Conservation (phyloP, 2,113 vertebrate species). For the Aegithalos caudatus region DNA sequence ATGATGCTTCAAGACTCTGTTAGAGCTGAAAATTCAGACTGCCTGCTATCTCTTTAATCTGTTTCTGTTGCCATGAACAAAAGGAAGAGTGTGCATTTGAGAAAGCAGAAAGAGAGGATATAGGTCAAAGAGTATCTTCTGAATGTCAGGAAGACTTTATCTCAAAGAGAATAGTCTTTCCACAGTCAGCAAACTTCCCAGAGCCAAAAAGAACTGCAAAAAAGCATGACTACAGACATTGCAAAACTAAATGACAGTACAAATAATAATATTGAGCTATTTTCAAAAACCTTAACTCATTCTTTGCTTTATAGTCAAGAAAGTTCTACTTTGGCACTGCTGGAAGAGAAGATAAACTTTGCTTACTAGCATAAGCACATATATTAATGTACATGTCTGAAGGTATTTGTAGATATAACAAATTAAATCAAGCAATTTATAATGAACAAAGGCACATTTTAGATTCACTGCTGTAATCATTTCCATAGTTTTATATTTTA, state of each 20-base stretch:
- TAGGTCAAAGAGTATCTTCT: conserved; percentile 25
- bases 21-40: not conserved
- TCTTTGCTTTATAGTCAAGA: not conserved
- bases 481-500: not conserved
- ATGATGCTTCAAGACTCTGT: not conserved
- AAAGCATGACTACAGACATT: not conserved
- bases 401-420: not conserved
- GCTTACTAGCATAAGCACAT: not conserved
- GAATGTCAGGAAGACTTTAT: conserved; percentile 29
- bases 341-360: not conserved
- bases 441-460: not conserved
- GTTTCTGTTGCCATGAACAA: conserved; percentile 15
- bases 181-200: conserved; percentile 5
- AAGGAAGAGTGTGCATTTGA: conserved; percentile 5
- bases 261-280: not conserved
- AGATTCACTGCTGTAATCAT: not conserved
- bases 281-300: not conserved
- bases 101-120: conserved; percentile 30
- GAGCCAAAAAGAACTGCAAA: not conserved
- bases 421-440: not conserved
- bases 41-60: conserved; percentile 17
- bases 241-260: not conserved
- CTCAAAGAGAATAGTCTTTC: conserved; percentile 22
- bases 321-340: not conserved
- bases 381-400: not conserved